Evolutionary conservation across 2,888 invertebrate species (phyloP), one percentile per base, ranked within the genome.

Genomic region (Lymantria dispar): DNA sequence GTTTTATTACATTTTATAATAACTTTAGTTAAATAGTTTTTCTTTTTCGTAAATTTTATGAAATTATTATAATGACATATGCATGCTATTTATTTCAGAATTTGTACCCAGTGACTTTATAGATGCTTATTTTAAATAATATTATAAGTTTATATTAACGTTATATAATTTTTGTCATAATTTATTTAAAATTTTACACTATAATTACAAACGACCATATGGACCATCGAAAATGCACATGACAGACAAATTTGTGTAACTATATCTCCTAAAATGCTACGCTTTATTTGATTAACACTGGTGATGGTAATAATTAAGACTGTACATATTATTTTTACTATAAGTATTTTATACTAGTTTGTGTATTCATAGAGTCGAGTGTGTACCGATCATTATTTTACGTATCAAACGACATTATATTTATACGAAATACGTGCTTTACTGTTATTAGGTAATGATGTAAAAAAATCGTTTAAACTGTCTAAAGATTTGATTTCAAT

Each of bases 151-250:
- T 48, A 14, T 52, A 50, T 50, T 40, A 43, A 39, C n/a, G n/a
- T n/a, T n/a, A n/a, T 54, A 48, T 49, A 48, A 45, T 50, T 46
- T 48, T 38, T 39, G 31, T 52, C 43, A 52, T 42, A 44, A 31
- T 53, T 29, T 54, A 40, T 52, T 47, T 47, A 43, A 7, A 38
- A 50, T 60, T 52, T 50, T 54, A 54, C 51, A 60, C 39, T 49
- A 47, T 50, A 45, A 38, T 39, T 49, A 53, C 50, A 49, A 62
- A 65, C 68, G 85, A 85, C 81, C 85, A 72, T 64, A 68, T 72
- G 88, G 89, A 89, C 89, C 87, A 74, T 83, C 86, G 76, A 86
- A 87, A 85, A 73, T 88, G 81, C 89, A 90, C 89, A 88, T 87
- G 82, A 83, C 85, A 80, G 76, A 48, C 45, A 49, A 50, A 53